Evolutionary conservation across 2,888 invertebrate species (phyloP).

Genomic region (Margaritifera margaritifera): DNA sequence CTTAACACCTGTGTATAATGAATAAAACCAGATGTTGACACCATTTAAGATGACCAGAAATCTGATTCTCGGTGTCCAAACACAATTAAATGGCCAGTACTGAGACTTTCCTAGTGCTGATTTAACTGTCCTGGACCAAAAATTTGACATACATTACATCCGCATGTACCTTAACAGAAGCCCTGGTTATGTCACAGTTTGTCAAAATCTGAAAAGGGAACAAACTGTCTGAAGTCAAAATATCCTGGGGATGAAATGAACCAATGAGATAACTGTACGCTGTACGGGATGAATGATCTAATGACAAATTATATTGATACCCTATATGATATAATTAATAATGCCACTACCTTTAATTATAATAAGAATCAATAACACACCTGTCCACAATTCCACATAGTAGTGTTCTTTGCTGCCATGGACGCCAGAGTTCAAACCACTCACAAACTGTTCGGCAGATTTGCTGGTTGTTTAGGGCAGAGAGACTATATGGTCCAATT

Average conservation of each 20-base stretch:
- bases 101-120: no score
- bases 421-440: conserved; percentile 65
- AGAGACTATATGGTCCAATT: conserved; percentile 37
- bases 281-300: no score
- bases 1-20: background rate
- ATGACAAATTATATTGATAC: no score
- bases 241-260: no score
- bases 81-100: background rate
- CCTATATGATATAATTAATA: no score
- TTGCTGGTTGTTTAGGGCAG: conserved; percentile 58
- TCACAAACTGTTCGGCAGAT: conserved; percentile 61
- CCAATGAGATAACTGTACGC: no score
- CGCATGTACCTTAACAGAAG: no score
- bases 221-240: no score
- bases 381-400: conserved; percentile 66
- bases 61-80: background rate
- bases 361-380: conserved; percentile 26
- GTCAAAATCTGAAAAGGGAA: no score
- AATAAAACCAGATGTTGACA: background rate
- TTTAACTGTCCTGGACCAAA: no score
- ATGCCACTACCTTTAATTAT: background rate
- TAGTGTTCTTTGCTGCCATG: conserved; percentile 65
- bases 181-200: no score
- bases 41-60: background rate
- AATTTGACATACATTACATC: no score